phyloP scores from a whole-genome alignment of 2,113 vertebrate genomes.

The Hypanus sabinus region DNA sequence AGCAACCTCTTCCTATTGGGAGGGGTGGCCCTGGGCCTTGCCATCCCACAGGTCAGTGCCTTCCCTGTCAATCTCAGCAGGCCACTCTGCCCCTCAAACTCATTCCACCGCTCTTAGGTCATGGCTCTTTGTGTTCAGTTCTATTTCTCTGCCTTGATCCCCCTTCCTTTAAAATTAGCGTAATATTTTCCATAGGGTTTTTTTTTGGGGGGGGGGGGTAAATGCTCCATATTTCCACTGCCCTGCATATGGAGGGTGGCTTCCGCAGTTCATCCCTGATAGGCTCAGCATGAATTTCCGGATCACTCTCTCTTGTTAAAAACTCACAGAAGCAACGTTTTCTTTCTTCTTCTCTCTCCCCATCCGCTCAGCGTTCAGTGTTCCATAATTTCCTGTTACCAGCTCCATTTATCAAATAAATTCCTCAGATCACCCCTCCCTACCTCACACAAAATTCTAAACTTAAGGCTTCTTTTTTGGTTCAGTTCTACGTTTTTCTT shows the following conservation, averaged over 20 bases:
- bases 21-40: constrained; percentile 75
- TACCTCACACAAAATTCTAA: background rate
- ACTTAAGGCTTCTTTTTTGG: no score
- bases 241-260: background rate
- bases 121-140: background rate
- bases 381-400: no score
- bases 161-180: background rate
- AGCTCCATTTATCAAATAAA: no score
- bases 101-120: background rate
- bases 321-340: background rate
- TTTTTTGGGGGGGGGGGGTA: background rate
- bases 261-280: background rate
- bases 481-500: no score
- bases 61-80: background rate
- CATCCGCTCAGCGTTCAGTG: no score
- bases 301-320: background rate
- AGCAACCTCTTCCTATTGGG: constrained; percentile 84
- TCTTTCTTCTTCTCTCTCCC: background rate
- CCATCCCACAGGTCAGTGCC: constrained; percentile 75
- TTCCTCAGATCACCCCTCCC: background rate
- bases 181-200: background rate
- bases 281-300: background rate
- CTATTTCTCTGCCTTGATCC: background rate
- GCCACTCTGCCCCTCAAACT: background rate
- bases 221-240: background rate